Evolutionary conservation across 2,797 vertebrate genomes (phyloP), one percentile per base, ranked within the genome.

Genomic region (Thunnus albacares): DNA sequence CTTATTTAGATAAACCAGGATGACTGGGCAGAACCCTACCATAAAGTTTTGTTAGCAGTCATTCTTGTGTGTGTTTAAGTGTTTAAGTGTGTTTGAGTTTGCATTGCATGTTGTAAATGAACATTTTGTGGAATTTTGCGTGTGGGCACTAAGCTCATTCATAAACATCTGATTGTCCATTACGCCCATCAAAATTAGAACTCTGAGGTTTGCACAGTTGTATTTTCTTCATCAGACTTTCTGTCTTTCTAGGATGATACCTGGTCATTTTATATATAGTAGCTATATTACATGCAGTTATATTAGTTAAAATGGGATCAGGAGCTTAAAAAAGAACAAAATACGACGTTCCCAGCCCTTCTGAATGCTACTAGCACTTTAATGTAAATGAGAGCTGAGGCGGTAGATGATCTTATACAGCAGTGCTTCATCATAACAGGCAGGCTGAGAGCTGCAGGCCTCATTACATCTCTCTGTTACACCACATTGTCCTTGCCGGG

Each of bases 1-100:
- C 90, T 89, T 77, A 81, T 92, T 93, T 92, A 87, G 82, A 80
- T 90, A 56, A 73, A 79, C 71, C 73, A 68, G 56, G 77, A 89
- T 90, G 73, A 79, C 80, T 83, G 75, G 75, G 80, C 78, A 71
- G 78, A 38, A 75, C 66, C 67, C 72, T 49, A 17, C 65, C 45
- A 66, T 91, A 80, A 87, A 78, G 80, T 6, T 80, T 83, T 90
- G 90, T 87, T 68, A 82, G 75, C 61, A 73, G 56, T 67, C 33
- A 51, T 80, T 70, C 22, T 2, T 66, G 41, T 53, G 47, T 60
- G 74, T 78, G 79, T 84, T 81, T 60, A 45, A 15, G 7, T 35
- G 57, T 45, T 22, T 77, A 64, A 74, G 71, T 22, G 51, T 81
- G 65, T 87, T 71, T 79, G 20, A 69, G 55, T 80, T 87, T 79